Conservation (phyloP, 2,888 invertebrate species). For the Dasysyrphus tricinctus region DNA sequence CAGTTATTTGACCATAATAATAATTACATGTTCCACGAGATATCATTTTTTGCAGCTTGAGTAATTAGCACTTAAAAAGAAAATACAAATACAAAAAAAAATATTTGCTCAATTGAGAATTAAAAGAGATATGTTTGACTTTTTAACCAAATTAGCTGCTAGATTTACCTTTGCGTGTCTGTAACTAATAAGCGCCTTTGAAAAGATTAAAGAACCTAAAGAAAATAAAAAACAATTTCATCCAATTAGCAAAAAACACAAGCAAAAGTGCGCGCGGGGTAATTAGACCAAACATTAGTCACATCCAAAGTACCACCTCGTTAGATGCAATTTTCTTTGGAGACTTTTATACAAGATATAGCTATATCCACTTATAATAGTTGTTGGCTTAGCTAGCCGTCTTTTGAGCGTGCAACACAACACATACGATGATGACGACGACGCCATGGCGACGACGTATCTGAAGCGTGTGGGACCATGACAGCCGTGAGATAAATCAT, state of each 20-base stretch:
- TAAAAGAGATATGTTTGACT: constrained; percentile 36
- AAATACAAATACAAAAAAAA: constrained; percentile 10
- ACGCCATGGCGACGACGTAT: constrained; percentile 37
- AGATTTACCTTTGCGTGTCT: constrained; percentile 68
- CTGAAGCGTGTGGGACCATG: constrained; percentile 70
- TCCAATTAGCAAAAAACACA: constrained; percentile 72
- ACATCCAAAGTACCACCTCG: constrained; percentile 70
- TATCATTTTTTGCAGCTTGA: constrained; percentile 19
- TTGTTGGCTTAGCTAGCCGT: constrained; percentile 20
- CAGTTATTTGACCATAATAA: constrained; percentile 23
- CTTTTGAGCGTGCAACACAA: constrained; percentile 27
- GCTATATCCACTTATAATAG: neutral
- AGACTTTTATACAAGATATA: constrained; percentile 10
- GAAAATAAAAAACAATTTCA: constrained; percentile 38
- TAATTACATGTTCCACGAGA: constrained; percentile 17
- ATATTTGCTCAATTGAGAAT: constrained; percentile 6
- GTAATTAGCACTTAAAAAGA: constrained; percentile 61
- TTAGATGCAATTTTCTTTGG: constrained; percentile 65
- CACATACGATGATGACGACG: neutral
- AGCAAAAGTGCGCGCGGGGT: constrained; percentile 59
- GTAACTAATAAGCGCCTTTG: constrained; percentile 61
- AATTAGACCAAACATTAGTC: constrained; percentile 75
- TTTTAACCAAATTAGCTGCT: constrained; percentile 63
- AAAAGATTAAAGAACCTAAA: constrained; percentile 10
- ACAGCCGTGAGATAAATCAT: constrained; percentile 74